Conservation (phyloP, 2,888 invertebrate species). For the Plebejus anna region DNA sequence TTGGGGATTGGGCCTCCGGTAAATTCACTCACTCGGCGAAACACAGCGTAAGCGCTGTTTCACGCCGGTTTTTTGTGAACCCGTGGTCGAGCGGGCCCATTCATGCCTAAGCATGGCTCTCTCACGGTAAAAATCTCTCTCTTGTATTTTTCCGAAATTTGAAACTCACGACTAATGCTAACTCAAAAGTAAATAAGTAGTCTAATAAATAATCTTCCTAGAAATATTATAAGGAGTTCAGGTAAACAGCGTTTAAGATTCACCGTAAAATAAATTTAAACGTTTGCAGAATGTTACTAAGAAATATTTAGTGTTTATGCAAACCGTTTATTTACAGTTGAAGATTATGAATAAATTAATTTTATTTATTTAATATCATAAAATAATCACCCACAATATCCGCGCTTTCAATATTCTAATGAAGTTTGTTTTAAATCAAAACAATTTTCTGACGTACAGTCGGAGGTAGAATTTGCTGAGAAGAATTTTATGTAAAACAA, state of each 20-base stretch:
- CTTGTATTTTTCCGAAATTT: no score
- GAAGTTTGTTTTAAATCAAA: conserved; percentile 25
- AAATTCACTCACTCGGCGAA: no score
- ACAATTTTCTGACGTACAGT: conserved; percentile 3
- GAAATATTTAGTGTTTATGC: conserved; percentile 3
- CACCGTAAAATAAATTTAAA: background rate
- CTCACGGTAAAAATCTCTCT: no score
- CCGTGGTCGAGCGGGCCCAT: no score
- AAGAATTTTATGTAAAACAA: background rate
- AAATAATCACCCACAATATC: conserved; percentile 19
- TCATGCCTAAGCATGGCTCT: no score
- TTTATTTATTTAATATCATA: conserved; percentile 11
- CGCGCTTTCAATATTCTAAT: conserved; percentile 17
- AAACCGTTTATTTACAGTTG: conserved; percentile 18
- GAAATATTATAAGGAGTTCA: background rate
- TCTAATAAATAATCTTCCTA: background rate
- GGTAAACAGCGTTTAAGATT: background rate
- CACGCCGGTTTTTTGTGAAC: no score
- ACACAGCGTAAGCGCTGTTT: no score
- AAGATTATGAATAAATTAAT: conserved; percentile 20
- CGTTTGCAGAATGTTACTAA: background rate
- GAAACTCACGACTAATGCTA: no score
- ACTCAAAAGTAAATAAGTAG: no score
- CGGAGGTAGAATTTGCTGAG: background rate
- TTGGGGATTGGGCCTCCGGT: no score